These are phyloP conservation scores for Suillia variegata DNA, from an alignment of 2,888 invertebrate species.

Conservation along the genomic window DNA sequence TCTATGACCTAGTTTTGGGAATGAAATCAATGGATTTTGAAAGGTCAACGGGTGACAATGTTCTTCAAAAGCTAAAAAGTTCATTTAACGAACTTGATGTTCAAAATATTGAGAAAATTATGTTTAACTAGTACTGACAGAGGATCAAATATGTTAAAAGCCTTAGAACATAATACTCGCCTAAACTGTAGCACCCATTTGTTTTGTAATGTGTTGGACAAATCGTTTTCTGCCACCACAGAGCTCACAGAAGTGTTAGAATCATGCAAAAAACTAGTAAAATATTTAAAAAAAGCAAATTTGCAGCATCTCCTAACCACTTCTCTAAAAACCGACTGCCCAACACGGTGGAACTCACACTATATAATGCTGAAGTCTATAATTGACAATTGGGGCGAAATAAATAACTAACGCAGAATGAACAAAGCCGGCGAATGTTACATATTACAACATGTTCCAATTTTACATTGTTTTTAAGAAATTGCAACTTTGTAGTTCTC, in stretches of 20 bases:
- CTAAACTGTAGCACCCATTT: conserved; percentile 21
- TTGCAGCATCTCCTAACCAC: conserved; percentile 15
- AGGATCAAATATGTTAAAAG: conserved; percentile 2
- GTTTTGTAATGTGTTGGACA: conserved; percentile 19
- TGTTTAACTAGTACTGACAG: conserved; percentile 8
- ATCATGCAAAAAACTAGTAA: conserved; percentile 15
- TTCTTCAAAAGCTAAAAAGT: background rate
- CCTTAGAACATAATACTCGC: conserved; percentile 6
- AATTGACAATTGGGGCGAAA: background rate
- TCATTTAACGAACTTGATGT: conserved; percentile 12
- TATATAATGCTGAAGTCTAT: conserved; percentile 1
- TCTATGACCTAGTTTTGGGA: conserved; percentile 6
- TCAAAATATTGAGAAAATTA: conserved; percentile 12
- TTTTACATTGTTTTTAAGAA: conserved; percentile 14
- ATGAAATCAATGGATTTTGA: conserved; percentile 20
- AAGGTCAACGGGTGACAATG: conserved; percentile 13
- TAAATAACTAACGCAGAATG: background rate
- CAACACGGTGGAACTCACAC: conserved; percentile 4
- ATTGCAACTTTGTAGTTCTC: conserved; percentile 4
- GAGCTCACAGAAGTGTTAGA: conserved; percentile 15
- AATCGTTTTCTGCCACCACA: conserved; percentile 18
- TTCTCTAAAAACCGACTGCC: conserved; percentile 12
- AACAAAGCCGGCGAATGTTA: background rate
- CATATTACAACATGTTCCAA: background rate
- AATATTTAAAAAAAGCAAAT: conserved; percentile 24